A percentile compares a stretch with the other conserved stretches of the same genome.
Conservation (phyloP, 2,797 vertebrate species). For the Darevskia mixta region DNA sequence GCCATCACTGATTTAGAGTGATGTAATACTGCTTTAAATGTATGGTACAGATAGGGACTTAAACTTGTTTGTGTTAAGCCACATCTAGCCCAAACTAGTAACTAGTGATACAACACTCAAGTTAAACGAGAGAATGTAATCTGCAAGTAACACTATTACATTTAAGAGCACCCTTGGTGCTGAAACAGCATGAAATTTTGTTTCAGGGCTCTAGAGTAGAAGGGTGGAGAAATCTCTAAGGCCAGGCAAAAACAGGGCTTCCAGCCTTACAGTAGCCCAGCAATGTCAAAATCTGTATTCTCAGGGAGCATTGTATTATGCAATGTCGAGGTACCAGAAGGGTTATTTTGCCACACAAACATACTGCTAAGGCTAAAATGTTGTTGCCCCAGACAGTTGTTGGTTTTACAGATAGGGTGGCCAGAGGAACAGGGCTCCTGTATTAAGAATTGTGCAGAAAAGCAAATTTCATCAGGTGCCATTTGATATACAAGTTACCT, state of each 20-base stretch:
- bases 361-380: background rate
- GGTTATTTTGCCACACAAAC: background rate
- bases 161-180: background rate
- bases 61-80: slow-evolving; percentile 9
- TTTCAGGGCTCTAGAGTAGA: background rate
- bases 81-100: background rate
- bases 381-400: too few species aligned
- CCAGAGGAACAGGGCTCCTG: too few species aligned
- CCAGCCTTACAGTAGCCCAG: background rate
- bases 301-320: background rate
- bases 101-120: background rate
- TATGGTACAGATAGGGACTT: background rate
- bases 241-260: too few species aligned
- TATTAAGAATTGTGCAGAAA: too few species aligned
- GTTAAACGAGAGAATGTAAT: background rate
- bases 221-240: background rate
- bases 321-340: background rate
- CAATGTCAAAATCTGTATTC: background rate
- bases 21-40: too few species aligned
- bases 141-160: background rate
- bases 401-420: too few species aligned
- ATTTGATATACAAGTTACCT: too few species aligned
- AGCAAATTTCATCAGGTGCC: too few species aligned
- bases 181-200: background rate
- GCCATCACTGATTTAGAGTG: too few species aligned